phyloP scores from a whole-genome alignment of 2,888 invertebrate species.

The Cryptophagus acutangulus region DNA sequence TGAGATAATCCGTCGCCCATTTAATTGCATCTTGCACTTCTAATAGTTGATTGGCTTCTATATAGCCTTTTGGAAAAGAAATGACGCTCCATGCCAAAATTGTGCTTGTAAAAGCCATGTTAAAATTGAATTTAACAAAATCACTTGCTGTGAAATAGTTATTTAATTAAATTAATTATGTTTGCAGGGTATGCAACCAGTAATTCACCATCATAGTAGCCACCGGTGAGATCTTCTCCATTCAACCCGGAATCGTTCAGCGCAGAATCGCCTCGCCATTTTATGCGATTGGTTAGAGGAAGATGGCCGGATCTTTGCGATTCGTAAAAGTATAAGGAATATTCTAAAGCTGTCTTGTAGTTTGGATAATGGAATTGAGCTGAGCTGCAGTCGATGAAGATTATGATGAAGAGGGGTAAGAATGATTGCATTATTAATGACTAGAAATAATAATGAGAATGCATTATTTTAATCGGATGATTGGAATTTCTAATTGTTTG shows the following conservation, averaged over 20 bases:
- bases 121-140: conserved; percentile 56
- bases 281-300: conserved; percentile 49
- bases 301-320: conserved; percentile 54
- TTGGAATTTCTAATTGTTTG: no score
- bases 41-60: conserved; percentile 41
- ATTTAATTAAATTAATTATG: not conserved
- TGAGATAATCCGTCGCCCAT: conserved; percentile 59
- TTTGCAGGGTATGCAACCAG: no score
- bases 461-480: no score
- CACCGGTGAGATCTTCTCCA: conserved; percentile 54
- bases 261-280: conserved; percentile 54
- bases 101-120: conserved; percentile 54
- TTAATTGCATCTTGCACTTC: conserved; percentile 48
- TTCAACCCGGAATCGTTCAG: conserved; percentile 48
- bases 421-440: no score
- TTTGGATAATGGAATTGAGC: no score
- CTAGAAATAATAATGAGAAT: no score
- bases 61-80: conserved; percentile 51
- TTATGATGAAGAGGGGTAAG: no score
- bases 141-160: conserved; percentile 49
- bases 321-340: conserved; percentile 54
- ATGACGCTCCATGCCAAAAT: conserved; percentile 53
- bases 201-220: conserved; percentile 54
- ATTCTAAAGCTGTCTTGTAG: conserved; percentile 49
- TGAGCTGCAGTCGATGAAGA: no score